Conservation (phyloP, 2,888 invertebrate genomes). For the Ornithoptera priamus region DNA sequence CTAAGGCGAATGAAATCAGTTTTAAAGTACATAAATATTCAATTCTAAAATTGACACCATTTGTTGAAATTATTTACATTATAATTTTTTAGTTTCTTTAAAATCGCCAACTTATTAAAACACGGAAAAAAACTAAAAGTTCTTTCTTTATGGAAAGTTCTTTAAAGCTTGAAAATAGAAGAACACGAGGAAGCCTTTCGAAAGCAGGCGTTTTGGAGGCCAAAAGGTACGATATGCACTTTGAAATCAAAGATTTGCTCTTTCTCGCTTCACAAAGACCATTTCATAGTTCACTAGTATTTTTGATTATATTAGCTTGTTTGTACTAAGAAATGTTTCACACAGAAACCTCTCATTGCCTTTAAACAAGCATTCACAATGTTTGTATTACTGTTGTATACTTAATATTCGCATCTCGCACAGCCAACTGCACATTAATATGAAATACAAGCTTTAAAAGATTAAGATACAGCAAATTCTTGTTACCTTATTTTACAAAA, state of each 20-base stretch:
- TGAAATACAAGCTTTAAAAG: neutral
- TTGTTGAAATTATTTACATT: too few species aligned
- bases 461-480: neutral
- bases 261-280: neutral
- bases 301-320: neutral
- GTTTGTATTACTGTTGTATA: constrained; percentile 1
- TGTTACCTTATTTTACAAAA: neutral
- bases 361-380: neutral
- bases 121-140: neutral
- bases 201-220: neutral
- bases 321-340: neutral
- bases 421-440: constrained; percentile 1
- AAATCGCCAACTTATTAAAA: neutral
- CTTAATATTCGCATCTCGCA: constrained; percentile 8
- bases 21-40: too few species aligned
- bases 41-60: too few species aligned
- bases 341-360: neutral
- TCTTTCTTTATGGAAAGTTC: neutral
- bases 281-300: neutral
- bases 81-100: too few species aligned
- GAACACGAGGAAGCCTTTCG: neutral
- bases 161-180: neutral
- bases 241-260: neutral
- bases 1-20: too few species aligned
- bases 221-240: neutral